Evolutionary conservation across 2,797 vertebrate genomes (phyloP).

Genomic region (Pangasius djambal): DNA sequence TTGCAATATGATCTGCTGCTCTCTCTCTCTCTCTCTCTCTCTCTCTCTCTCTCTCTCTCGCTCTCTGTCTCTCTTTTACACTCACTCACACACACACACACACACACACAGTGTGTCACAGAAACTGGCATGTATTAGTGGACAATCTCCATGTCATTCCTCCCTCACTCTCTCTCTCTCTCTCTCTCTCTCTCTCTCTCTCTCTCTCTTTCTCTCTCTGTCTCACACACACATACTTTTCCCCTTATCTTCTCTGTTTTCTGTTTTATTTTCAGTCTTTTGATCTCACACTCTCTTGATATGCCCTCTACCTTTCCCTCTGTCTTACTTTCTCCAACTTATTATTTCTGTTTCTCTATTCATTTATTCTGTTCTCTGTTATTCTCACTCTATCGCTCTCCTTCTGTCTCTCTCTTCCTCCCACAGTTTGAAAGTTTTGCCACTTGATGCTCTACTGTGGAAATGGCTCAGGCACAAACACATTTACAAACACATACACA

Average conservation of each 20-base stretch:
- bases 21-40: conserved; percentile 38
- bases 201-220: conserved; percentile 7
- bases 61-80: conserved; percentile 46
- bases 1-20: conserved; percentile 55
- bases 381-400: background rate
- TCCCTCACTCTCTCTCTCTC: conserved; percentile 32
- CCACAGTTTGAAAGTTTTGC: background rate
- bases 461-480: conserved; percentile 63
- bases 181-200: conserved; percentile 11
- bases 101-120: conserved; percentile 19
- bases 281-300: background rate
- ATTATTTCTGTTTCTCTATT: background rate
- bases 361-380: background rate
- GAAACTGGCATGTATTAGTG: conserved; percentile 29
- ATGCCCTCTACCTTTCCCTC: background rate
- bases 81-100: background rate
- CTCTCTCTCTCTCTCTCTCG: conserved; percentile 49
- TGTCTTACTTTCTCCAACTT: background rate
- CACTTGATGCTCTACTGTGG: conserved; percentile 57
- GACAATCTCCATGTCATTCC: conserved; percentile 52
- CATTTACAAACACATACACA: background rate
- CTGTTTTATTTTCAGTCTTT: background rate
- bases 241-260: background rate
- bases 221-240: background rate
- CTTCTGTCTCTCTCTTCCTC: conserved; percentile 26